These are phyloP conservation scores for Actias luna DNA, from an alignment of 2,888 invertebrate genomes.

Conservation along the genomic window DNA sequence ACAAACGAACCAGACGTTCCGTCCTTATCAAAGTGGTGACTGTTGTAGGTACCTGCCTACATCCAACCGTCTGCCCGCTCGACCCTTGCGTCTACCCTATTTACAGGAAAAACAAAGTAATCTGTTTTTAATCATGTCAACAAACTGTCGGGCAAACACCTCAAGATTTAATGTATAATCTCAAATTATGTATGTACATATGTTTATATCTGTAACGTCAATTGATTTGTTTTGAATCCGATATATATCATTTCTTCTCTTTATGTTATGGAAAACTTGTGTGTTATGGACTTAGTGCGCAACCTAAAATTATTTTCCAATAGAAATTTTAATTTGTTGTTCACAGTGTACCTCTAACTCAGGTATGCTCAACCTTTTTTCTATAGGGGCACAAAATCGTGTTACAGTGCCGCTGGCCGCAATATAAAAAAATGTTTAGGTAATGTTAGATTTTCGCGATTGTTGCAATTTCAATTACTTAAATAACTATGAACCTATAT, in stretches of 20 bases:
- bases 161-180: background rate
- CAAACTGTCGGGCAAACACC: slow-evolving; percentile 16
- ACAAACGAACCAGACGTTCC: background rate
- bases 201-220: background rate
- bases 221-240: background rate
- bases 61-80: background rate
- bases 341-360: background rate
- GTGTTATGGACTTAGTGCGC: background rate
- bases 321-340: background rate
- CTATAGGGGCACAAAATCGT: no score
- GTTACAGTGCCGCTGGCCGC: no score
- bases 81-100: background rate
- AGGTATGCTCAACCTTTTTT: no score
- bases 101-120: slow-evolving; percentile 7
- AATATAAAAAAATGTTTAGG: no score
- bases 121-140: slow-evolving; percentile 2
- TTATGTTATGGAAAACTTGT: background rate
- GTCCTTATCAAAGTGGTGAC: slow-evolving; percentile 6
- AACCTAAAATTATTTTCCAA: background rate
- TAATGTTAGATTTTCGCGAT: no score
- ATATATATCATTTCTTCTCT: background rate
- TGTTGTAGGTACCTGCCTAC: background rate
- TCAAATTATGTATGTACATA: background rate
- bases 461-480: no score
- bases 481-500: no score